Percentiles rank a stretch among this genome's conserved stretches.
Conservation (phyloP, 2,888 invertebrate species). For the Lasioglossum figueresi region DNA sequence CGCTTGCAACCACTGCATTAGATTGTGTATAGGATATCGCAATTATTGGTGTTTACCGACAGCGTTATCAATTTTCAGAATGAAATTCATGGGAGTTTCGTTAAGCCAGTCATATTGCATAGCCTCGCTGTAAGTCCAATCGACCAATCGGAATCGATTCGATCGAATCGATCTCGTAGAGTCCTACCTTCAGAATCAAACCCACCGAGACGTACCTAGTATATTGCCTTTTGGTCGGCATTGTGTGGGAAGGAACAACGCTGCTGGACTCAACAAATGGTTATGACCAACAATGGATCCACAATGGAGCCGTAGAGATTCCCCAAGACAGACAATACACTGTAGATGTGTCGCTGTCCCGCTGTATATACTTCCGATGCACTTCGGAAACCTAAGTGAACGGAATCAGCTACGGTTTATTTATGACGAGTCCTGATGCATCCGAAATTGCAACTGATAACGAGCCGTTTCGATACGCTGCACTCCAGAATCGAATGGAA, state of each 20-base stretch:
- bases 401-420: conserved; percentile 9
- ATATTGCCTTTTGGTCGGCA: conserved; percentile 32
- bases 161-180: not conserved
- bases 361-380: conserved; percentile 28
- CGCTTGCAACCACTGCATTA: too few relatives aligned
- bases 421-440: conserved; percentile 10
- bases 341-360: conserved; percentile 12
- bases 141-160: not conserved
- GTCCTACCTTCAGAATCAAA: conserved; percentile 11
- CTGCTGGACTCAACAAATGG: conserved; percentile 47
- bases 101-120: not conserved
- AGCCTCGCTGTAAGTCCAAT: not conserved
- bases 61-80: not conserved
- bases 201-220: conserved; percentile 21
- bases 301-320: conserved; percentile 41
- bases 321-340: conserved; percentile 42
- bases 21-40: too few relatives aligned
- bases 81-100: not conserved
- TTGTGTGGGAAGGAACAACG: conserved; percentile 52
- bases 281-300: conserved; percentile 57
- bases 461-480: conserved; percentile 1
- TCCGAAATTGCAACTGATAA: not conserved
- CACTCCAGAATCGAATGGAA: conserved; percentile 4
- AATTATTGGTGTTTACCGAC: not conserved
- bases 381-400: conserved; percentile 2